Base-by-base conservation (phyloP, 2,113 vertebrate genomes). In the Tachysurus fulvidraco region DNA sequence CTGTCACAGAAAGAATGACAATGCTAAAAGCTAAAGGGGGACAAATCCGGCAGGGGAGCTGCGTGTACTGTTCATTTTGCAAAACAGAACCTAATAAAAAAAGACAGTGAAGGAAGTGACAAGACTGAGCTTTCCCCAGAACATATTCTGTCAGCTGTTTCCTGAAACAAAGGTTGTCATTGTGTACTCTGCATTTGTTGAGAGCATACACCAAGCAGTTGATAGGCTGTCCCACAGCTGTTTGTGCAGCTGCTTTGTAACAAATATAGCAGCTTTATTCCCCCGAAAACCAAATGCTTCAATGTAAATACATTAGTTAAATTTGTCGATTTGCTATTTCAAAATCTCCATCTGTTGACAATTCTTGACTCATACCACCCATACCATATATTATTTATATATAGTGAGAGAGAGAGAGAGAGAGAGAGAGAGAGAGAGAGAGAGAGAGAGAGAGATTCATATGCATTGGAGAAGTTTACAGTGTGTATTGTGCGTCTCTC, bases 401-500 rank as follows among this genome's bases (percentile, higher is more conserved):
- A n/a, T n/a, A n/a, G n/a, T n/a, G 36, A 36, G 36, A 36, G 36
- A 36, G 36, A 36, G 36, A 36, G 36, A 36, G 36, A 36, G 36
- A 36, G 36, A 36, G 36, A 36, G 36, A 36, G 36, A 36, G 36
- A 36, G 36, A 36, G 36, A 36, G 36, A 36, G 36, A 36, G 36
- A 36, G 36, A 36, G 36, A 36, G 36, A 36, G 36, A 36, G 36
- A 36, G 1, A 36, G 2, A 36, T 36, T 36, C 36, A 36, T 36
- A 36, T 54, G 25, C 0, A 78, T 30, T 76, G 6, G 28, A 21
- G 6, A 52, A 52, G 11, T 30, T 4, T 59, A 21, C n/a, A 30
- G 50, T 52, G 78, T 67, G 23, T 83, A 59, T 21, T 77, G 23
- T 54, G 46, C 54, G 74, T 52, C n/a, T 85, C 95, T 97, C 95